A percentile compares a stretch with the other conserved stretches of the same genome.
Conservation (phyloP, 2,113 vertebrate genomes). For the Atherinomorus stipes region DNA sequence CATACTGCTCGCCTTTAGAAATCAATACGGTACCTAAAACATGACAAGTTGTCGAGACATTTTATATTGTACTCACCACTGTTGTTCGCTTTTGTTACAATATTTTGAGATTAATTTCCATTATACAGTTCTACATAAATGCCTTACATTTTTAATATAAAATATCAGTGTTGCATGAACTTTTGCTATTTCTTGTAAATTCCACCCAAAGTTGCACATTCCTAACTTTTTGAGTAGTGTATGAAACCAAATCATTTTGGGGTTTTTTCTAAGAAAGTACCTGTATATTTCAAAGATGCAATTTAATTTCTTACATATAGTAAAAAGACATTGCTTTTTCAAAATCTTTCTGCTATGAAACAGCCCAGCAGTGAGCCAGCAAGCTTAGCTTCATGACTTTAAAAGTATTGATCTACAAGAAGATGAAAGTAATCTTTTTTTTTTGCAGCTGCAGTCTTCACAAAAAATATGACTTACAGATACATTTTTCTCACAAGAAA, state of each 20-base stretch:
- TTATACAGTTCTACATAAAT: too few relatives aligned
- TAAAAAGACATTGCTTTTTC: neutral
- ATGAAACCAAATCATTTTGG: neutral
- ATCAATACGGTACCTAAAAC: too few relatives aligned
- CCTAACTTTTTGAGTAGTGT: too few relatives aligned
- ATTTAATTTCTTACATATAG: neutral
- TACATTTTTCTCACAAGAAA: slow-evolving; percentile 7
- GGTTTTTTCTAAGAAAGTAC: neutral
- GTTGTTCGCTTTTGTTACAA: too few relatives aligned
- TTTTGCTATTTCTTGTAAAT: too few relatives aligned
- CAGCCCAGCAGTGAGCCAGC: neutral
- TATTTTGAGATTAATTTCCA: too few relatives aligned
- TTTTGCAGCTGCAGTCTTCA: neutral
- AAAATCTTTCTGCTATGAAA: slow-evolving; percentile 7
- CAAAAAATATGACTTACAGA: slow-evolving; percentile 3
- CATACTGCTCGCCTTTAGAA: too few relatives aligned
- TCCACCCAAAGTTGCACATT: too few relatives aligned
- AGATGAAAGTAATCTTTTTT: slow-evolving; percentile 10
- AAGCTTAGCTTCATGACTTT: neutral
- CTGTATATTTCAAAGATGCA: neutral
- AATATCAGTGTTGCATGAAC: too few relatives aligned
- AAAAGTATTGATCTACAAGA: neutral
- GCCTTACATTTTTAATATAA: too few relatives aligned
- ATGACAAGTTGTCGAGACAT: too few relatives aligned
- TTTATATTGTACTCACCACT: too few relatives aligned